phyloP scores from a whole-genome alignment of 2,113 vertebrate genomes.

The Pristiophorus japonicus region DNA sequence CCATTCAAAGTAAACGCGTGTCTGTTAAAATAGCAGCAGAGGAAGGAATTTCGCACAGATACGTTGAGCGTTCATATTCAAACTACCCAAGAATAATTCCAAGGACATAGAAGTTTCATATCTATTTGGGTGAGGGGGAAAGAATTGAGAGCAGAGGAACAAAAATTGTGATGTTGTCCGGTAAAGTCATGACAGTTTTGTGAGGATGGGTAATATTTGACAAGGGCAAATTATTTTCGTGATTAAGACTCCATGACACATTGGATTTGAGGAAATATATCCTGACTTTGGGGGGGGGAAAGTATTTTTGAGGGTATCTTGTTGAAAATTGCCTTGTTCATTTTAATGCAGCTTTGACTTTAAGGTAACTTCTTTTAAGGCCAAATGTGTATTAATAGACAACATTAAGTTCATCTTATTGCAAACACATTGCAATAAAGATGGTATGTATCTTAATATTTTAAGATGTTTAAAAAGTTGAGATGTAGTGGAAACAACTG shows the following conservation, averaged over 20 bases:
- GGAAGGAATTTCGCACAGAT: neutral
- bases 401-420: neutral
- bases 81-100: neutral
- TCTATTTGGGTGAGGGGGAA: neutral
- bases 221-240: neutral
- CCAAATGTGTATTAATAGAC: neutral
- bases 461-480: neutral
- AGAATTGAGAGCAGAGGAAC: neutral
- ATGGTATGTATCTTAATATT: neutral
- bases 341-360: neutral
- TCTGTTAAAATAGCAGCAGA: neutral
- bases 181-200: neutral
- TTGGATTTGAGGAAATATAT: neutral
- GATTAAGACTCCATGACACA: neutral
- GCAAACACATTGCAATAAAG: neutral
- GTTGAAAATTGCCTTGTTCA: neutral
- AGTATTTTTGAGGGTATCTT: neutral
- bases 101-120: neutral
- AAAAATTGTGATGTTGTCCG: neutral
- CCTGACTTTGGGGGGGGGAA: neutral
- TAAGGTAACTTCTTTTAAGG: neutral
- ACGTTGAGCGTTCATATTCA: neutral
- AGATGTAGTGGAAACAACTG: neutral
- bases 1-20: neutral
- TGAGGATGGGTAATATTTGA: neutral